These are phyloP conservation scores for Aphelinus certus DNA, from an alignment of 1,140 invertebrate species.

Conservation along the genomic window DNA sequence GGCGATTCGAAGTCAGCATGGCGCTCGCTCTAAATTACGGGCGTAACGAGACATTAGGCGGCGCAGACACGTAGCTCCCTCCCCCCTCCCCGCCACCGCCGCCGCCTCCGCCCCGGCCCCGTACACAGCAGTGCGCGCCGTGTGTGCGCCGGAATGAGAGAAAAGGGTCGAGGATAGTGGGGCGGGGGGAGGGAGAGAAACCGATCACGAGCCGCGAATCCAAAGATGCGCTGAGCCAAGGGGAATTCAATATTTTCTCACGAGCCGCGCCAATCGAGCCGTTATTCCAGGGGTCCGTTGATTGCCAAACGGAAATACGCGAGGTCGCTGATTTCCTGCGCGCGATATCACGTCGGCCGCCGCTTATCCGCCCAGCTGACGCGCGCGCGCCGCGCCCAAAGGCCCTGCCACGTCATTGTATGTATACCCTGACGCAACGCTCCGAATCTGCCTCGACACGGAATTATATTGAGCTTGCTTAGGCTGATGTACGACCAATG, in stretches of 20 bases:
- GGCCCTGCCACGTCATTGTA: no score
- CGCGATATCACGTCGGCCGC: conserved; percentile 5
- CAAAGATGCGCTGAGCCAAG: conserved; percentile 34
- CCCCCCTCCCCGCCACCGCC: background rate
- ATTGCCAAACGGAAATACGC: conserved; percentile 18
- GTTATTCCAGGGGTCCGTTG: background rate
- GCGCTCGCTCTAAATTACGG: conserved; percentile 39
- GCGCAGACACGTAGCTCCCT: conserved; percentile 38
- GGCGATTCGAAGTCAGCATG: conserved; percentile 40
- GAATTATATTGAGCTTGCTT: no score
- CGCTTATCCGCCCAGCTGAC: no score
- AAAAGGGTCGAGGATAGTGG: no score
- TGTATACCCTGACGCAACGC: no score
- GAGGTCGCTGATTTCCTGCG: conserved; percentile 14
- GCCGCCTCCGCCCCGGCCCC: background rate
- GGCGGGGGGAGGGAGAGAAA: background rate
- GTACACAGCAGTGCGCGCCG: no score
- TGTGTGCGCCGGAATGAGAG: no score
- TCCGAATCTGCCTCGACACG: no score
- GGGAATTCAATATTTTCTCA: conserved; percentile 39
- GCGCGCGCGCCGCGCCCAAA: no score
- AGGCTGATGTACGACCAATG: no score
- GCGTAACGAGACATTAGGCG: conserved; percentile 43
- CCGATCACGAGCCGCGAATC: conserved; percentile 34
- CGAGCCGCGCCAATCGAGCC: background rate